Evolutionary conservation across 1,140 invertebrate genomes (phyloP), one percentile per base, ranked within the genome.

Genomic region (Macrobrachium nipponense): DNA sequence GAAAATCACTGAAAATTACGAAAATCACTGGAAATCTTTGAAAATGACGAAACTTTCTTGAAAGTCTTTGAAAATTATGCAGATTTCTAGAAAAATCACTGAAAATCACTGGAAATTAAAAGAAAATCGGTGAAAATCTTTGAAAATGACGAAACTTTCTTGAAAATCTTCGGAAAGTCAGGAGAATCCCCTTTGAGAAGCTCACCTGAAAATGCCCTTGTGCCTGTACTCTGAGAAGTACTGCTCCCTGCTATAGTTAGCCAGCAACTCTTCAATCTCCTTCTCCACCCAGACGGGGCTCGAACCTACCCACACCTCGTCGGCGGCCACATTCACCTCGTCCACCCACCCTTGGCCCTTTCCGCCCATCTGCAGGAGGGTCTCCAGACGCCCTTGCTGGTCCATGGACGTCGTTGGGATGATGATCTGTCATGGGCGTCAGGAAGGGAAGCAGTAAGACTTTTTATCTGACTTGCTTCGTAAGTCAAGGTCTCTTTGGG

Each of bases 191-290:
- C 17, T 36, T 8, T 62, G 15, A 43, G 18, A 11, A 17, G 62
- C 84, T 43, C 59, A 80, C 84, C 84, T 80, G 60, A 70, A 80
- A 18, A 88, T 84, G 11, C 87, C 87, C 17, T 59, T 75, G 6
- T 70, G 44, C 6, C 86, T 66, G 58, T 82, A 88, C 72, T 87
- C 84, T 2, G 87, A 7, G 43, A 83, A 88, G 17, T 78, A 62
- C 23, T 88, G 82, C 20, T 82, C 80, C 20, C 75, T 72, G 10
- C 75, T 70, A 68, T 80, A 76, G 36, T 86, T 58, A 18, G 88
- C 62, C 62, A 84, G 61, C 36, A 82, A 23, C 14, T 77, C 70
- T 43, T 78, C 23, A 18, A 84, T 12, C 70, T 87, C 70, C n/a
- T 58, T 75, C 83, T 86, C 59, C 23, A 51, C 51, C 51, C 51